Percentiles rank a stretch among this genome's conserved stretches.
These are phyloP conservation scores for Synergus japonicus DNA, from an alignment of 2,888 invertebrate genomes.

Conservation along the genomic window DNA sequence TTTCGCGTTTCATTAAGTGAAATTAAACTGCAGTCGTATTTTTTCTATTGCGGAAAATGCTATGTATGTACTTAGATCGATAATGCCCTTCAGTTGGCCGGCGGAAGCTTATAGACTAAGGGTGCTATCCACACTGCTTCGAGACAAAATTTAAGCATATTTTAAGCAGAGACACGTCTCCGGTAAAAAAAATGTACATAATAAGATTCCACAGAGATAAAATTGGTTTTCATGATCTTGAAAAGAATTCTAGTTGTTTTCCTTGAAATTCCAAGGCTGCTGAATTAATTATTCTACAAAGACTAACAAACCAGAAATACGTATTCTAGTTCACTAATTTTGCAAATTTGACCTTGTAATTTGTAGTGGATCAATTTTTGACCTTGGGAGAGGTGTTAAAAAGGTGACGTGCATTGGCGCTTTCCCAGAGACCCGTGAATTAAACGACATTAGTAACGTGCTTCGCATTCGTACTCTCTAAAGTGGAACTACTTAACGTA, in stretches of 20 bases:
- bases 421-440: slow-evolving; percentile 22
- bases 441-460: slow-evolving; percentile 37
- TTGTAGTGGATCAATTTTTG: slow-evolving; percentile 10
- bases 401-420: slow-evolving; percentile 31
- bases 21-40: slow-evolving; percentile 27
- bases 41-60: slow-evolving; percentile 19
- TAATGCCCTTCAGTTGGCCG: slow-evolving; percentile 24
- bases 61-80: slow-evolving; percentile 1
- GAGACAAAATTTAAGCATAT: slow-evolving; percentile 2
- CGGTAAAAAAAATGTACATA: background rate
- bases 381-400: slow-evolving; percentile 35
- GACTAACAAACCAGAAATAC: background rate
- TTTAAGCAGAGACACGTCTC: background rate
- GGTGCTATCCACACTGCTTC: background rate
- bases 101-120: slow-evolving; percentile 16
- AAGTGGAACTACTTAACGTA: slow-evolving; percentile 14
- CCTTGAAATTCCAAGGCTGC: background rate
- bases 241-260: background rate
- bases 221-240: background rate
- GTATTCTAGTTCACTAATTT: background rate
- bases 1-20: slow-evolving; percentile 25
- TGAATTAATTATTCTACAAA: background rate
- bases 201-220: background rate
- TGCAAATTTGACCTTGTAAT: slow-evolving; percentile 12
- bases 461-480: slow-evolving; percentile 13